These are phyloP conservation scores for Brachyhypopomus occidentalis DNA, from an alignment of 2,113 vertebrate species.

Conservation along the genomic window DNA sequence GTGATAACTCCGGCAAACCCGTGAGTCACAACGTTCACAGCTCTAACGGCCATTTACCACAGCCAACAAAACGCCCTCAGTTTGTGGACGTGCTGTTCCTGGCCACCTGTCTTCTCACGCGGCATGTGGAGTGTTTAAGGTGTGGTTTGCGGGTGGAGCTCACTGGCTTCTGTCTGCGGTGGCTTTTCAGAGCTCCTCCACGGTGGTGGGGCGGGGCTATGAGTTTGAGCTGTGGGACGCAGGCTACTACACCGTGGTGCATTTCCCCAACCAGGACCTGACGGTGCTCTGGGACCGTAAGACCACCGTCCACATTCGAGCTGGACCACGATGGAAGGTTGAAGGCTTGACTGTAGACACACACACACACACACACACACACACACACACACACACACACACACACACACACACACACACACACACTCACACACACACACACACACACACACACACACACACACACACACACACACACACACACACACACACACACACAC, in stretches of 20 bases:
- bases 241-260: slow-evolving; percentile 88
- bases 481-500: background rate
- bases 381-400: slow-evolving; percentile 1
- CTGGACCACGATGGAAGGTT: slow-evolving; percentile 94
- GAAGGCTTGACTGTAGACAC: slow-evolving; percentile 31
- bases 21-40: slow-evolving; percentile 68
- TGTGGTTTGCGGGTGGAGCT: background rate
- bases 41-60: too few species aligned
- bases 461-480: too few species aligned
- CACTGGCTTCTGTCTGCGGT: slow-evolving; percentile 32
- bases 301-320: slow-evolving; percentile 93
- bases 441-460: background rate
- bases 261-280: slow-evolving; percentile 88
- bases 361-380: too few species aligned
- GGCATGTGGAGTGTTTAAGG: slow-evolving; percentile 3
- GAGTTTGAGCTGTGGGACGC: slow-evolving; percentile 92
- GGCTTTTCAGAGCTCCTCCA: slow-evolving; percentile 71
- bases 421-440: too few species aligned
- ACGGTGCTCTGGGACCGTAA: slow-evolving; percentile 96
- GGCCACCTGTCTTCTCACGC: background rate
- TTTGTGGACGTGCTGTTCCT: background rate
- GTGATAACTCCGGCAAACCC: slow-evolving; percentile 85
- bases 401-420: background rate
- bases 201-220: slow-evolving; percentile 76
- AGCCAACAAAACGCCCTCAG: too few species aligned